A percentile compares a stretch with the other conserved stretches of the same genome.
These are phyloP conservation scores for Tychaedon coryphoeus DNA, from an alignment of 2,113 vertebrate species.

Conservation along the genomic window DNA sequence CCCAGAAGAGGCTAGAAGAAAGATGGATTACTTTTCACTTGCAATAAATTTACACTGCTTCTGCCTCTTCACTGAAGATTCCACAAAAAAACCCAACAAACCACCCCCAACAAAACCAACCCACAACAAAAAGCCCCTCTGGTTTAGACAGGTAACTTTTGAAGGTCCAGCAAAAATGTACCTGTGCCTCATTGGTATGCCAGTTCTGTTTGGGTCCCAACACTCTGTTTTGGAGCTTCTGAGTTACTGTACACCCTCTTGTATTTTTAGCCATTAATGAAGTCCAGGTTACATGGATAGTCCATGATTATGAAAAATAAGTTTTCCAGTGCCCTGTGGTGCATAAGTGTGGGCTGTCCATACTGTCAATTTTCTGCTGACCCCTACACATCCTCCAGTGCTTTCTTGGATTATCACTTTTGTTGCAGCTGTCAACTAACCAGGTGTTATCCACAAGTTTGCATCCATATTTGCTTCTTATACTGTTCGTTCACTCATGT, in stretches of 20 bases:
- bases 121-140: not conserved
- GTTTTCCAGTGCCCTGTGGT: not conserved
- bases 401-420: not conserved
- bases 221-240: not conserved
- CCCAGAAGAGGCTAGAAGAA: not conserved
- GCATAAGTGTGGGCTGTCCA: not conserved
- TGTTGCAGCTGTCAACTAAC: not conserved
- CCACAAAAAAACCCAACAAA: not conserved
- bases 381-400: not conserved
- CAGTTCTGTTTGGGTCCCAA: not conserved
- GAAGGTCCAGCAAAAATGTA: not conserved
- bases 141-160: not conserved
- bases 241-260: not conserved
- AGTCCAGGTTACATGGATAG: not conserved
- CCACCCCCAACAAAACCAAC: not conserved
- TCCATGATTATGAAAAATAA: not conserved
- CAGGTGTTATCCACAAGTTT: not conserved
- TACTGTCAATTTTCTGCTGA: rapidly evolving
- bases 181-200: rapidly evolving
- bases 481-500: not conserved
- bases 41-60: not conserved
- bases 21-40: not conserved
- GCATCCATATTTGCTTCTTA: not conserved
- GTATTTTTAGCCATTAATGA: not conserved
- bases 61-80: not conserved